Evolutionary conservation across 2,888 invertebrate genomes (phyloP), one percentile per base, ranked within the genome.

Genomic region (Synanthedon vespiformis): DNA sequence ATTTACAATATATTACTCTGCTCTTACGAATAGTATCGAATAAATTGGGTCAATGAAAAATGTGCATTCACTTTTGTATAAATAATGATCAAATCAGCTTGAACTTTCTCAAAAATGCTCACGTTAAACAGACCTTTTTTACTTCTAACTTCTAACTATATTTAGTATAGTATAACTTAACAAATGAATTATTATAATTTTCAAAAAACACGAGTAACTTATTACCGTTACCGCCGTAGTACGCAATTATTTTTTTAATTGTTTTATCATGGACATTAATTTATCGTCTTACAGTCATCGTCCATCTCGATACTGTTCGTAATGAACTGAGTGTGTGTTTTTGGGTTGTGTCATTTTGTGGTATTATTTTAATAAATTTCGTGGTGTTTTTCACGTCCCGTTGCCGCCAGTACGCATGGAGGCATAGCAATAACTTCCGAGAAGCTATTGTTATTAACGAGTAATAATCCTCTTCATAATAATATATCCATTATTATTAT

Each of bases 351-450:
- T 65, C 65, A 70, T 64, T 55, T 63, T 62, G 58, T 61, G 56
- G 56, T 64, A 59, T 65, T 67, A 62, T 69, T 73, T 75, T 80
- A 82, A 83, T 77, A 63, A 72, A 72, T 78, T 79, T 80, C 72
- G 70, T 74, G 72, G 70, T 80, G 64, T 80, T 74, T 77, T 81
- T 78, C 69, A 75, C 73, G 72, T 74, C 72, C 76, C 70, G 73
- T 70, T 76, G 73, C 77, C 74, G 72, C 74, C 80, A 95, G 95
- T 94, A 92, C 91, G 94, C 94, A 92, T 96, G 96, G 96, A 95
- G 95, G 92, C 93, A 95, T 93, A 96, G 95, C 92, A 92, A 95
- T 89, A 93, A 95, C 94, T 96, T 96, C 95, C 94, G 93, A 93
- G 95, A 96, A 91, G 95, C 95, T 90, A 94, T 95, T 89, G 93